Evolutionary conservation across 2,797 vertebrate genomes (phyloP).

Genomic region (Lagodon rhomboides): DNA sequence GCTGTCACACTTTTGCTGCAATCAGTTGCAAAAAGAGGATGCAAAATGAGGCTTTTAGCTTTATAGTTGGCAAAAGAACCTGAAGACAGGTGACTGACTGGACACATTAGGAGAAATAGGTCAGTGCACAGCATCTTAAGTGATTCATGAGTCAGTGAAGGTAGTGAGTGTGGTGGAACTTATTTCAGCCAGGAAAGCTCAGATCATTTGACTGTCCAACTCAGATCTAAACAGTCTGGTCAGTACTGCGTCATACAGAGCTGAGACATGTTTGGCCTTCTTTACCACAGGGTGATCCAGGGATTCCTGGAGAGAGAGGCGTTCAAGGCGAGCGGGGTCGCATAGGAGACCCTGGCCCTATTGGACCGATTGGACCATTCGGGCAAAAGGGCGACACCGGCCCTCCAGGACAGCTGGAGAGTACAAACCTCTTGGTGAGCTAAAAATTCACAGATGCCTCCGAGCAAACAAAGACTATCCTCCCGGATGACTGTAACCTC

Average conservation of each 20-base stretch:
- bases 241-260: background rate
- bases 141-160: conserved; percentile 25
- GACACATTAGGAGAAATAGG: conserved; percentile 50
- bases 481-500: conserved; percentile 39
- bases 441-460: conserved; percentile 2
- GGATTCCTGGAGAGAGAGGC: conserved; percentile 95
- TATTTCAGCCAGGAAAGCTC: conserved; percentile 26
- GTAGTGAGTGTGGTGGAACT: conserved; percentile 7
- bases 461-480: conserved; percentile 30
- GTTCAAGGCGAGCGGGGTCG: conserved; percentile 96
- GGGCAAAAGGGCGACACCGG: conserved; percentile 92
- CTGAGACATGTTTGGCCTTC: conserved; percentile 20
- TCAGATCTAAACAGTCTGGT: background rate
- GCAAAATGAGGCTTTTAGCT: conserved; percentile 58
- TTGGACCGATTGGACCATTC: conserved; percentile 85
- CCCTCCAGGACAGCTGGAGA: conserved; percentile 87
- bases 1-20: conserved; percentile 66
- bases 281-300: conserved; percentile 91
- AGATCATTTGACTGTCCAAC: background rate
- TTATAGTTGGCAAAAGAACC: conserved; percentile 46
- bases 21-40: conserved; percentile 67
- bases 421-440: conserved; percentile 85
- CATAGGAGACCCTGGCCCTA: conserved; percentile 87
- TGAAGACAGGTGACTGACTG: conserved; percentile 52
- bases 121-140: conserved; percentile 44